Evolutionary conservation across 2,797 vertebrate genomes (phyloP).

Genomic region (Podarcis lilfordi): DNA sequence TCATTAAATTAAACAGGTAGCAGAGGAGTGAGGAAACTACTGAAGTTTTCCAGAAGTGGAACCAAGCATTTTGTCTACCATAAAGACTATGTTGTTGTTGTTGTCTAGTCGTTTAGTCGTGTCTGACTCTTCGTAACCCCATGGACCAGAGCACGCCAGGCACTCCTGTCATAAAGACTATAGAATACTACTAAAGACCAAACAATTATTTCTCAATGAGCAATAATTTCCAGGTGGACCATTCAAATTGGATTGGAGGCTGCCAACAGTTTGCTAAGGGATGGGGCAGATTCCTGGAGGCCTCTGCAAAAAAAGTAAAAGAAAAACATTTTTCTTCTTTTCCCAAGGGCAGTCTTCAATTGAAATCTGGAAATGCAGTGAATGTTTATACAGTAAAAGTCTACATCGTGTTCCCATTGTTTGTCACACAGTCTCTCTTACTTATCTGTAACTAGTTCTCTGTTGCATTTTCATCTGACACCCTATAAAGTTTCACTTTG

Average conservation of each 20-base stretch:
- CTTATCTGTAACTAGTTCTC: slow-evolving; percentile 60
- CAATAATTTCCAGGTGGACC: slow-evolving; percentile 48
- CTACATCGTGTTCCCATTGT: slow-evolving; percentile 46
- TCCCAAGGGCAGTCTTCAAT: slow-evolving; percentile 31
- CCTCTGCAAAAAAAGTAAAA: slow-evolving; percentile 35
- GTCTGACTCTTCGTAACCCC: too few species aligned
- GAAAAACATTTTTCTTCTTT: slow-evolving; percentile 47
- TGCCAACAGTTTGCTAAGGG: slow-evolving; percentile 35
- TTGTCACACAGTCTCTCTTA: slow-evolving; percentile 61
- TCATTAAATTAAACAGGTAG: neutral
- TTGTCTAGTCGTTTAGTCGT: too few species aligned
- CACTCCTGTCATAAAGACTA: slow-evolving; percentile 7
- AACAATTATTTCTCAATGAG: slow-evolving; percentile 61
- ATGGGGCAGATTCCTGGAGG: slow-evolving; percentile 45
- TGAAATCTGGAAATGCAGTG: slow-evolving; percentile 50
- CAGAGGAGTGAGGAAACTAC: neutral
- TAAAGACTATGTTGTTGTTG: neutral
- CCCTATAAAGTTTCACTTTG: slow-evolving; percentile 46
- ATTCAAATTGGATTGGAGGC: slow-evolving; percentile 51
- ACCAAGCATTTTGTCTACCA: slow-evolving; percentile 26
- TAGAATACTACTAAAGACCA: slow-evolving; percentile 33
- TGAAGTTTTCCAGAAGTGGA: slow-evolving; percentile 10
- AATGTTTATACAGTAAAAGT: slow-evolving; percentile 46
- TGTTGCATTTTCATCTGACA: slow-evolving; percentile 44
- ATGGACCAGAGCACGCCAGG: too few species aligned